Conservation (phyloP, 2,113 vertebrate genomes). For the Sardina pilchardus region DNA sequence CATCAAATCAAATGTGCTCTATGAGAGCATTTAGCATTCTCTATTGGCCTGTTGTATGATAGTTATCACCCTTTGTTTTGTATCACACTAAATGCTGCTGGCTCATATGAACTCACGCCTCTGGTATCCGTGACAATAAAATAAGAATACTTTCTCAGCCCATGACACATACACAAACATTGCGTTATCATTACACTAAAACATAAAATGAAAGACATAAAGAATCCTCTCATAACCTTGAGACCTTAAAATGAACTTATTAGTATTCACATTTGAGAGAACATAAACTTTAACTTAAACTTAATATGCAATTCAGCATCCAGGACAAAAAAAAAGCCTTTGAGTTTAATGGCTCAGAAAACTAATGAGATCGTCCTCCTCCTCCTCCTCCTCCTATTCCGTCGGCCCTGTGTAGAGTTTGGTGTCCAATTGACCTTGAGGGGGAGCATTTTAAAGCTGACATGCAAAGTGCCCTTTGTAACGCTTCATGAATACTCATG, state of each 20-base stretch:
- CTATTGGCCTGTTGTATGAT: background rate
- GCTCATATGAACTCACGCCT: background rate
- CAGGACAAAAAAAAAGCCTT: background rate
- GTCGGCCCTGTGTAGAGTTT: background rate
- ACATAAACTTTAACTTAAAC: conserved; percentile 8
- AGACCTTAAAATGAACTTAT: background rate
- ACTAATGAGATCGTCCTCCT: conserved; percentile 11
- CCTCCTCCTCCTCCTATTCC: background rate
- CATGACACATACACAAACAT: background rate
- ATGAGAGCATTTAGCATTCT: background rate
- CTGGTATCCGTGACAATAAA: background rate
- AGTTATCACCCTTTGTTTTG: background rate
- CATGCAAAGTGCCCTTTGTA: background rate
- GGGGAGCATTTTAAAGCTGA: background rate
- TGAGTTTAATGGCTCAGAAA: conserved; percentile 6
- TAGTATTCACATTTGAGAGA: background rate
- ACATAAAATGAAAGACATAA: background rate
- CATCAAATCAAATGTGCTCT: no score
- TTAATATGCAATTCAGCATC: background rate
- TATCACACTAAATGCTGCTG: background rate
- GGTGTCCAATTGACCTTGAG: background rate
- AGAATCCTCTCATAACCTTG: background rate
- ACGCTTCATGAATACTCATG: background rate
- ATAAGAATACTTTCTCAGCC: background rate
- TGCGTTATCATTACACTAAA: background rate